These are phyloP conservation scores for Oscheius onirici DNA, from an alignment of 2,888 invertebrate species.

Conservation along the genomic window DNA sequence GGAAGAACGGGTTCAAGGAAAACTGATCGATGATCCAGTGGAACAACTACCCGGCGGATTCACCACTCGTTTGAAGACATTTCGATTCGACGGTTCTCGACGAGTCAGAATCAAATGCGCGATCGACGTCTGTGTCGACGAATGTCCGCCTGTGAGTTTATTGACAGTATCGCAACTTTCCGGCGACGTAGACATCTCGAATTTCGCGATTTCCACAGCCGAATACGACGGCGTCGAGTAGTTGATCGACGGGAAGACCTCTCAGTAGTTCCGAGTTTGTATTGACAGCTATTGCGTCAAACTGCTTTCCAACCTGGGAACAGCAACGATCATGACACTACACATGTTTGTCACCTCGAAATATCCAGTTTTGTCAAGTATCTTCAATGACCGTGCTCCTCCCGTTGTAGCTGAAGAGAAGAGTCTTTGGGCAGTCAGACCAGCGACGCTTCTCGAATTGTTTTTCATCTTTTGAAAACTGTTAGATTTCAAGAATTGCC, in stretches of 20 bases:
- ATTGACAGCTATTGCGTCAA: slow-evolving; percentile 63
- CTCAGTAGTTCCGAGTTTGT: slow-evolving; percentile 44
- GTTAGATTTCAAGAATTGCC: background rate
- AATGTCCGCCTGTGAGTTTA: slow-evolving; percentile 58
- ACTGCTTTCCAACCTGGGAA: slow-evolving; percentile 48
- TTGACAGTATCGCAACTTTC: background rate
- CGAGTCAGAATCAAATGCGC: slow-evolving; percentile 67
- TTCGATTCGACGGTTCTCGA: slow-evolving; percentile 70
- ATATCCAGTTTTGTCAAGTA: slow-evolving; percentile 48
- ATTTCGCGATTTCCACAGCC: slow-evolving; percentile 66
- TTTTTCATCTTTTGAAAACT: slow-evolving; percentile 54
- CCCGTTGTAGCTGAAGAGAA: slow-evolving; percentile 59
- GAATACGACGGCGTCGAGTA: slow-evolving; percentile 64
- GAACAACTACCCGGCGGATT: slow-evolving; percentile 49
- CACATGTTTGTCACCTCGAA: slow-evolving; percentile 41
- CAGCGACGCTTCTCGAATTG: slow-evolving; percentile 62
- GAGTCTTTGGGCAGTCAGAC: slow-evolving; percentile 56
- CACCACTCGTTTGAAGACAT: slow-evolving; percentile 66
- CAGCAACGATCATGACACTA: background rate
- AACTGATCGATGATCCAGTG: slow-evolving; percentile 62
- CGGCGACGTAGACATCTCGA: slow-evolving; percentile 56
- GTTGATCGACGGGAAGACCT: slow-evolving; percentile 36
- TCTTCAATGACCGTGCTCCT: slow-evolving; percentile 62
- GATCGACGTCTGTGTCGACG: slow-evolving; percentile 68
- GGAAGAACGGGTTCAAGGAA: slow-evolving; percentile 59